phyloP scores from a whole-genome alignment of 2,888 invertebrate genomes.

The Silvanus unidentatus region DNA sequence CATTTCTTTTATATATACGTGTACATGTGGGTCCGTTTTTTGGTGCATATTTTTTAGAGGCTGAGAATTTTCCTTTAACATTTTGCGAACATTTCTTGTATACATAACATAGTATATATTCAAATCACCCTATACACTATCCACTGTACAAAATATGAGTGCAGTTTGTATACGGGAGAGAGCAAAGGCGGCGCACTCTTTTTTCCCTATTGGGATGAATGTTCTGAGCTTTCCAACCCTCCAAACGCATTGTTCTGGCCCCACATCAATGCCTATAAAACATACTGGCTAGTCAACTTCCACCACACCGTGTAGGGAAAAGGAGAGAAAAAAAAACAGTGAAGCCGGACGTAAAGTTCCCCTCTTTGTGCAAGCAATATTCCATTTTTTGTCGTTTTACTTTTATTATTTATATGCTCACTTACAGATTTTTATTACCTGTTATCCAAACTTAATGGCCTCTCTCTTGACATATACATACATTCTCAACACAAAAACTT shows the following conservation, averaged over 20 bases:
- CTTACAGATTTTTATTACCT: conserved; percentile 26
- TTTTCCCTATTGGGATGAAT: too few species aligned
- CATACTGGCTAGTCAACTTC: conserved; percentile 11
- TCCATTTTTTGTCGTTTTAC: conserved; percentile 15
- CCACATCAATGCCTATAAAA: conserved; percentile 10
- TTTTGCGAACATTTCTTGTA: too few species aligned
- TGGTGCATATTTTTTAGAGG: too few species aligned
- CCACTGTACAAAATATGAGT: too few species aligned
- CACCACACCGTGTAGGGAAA: conserved; percentile 1
- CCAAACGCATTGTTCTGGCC: neutral
- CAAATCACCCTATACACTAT: too few species aligned
- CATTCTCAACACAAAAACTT: conserved; percentile 8
- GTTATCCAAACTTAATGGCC: conserved; percentile 26
- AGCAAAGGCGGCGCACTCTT: too few species aligned
- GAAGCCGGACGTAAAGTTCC: neutral
- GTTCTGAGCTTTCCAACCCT: neutral
- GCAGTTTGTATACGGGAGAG: too few species aligned
- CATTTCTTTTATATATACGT: too few species aligned
- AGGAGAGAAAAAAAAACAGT: conserved; percentile 7
- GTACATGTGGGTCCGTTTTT: too few species aligned
- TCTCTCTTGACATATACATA: conserved; percentile 17
- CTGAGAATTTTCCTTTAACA: too few species aligned
- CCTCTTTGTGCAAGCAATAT: conserved; percentile 10
- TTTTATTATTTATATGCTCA: conserved; percentile 24
- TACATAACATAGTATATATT: too few species aligned